Percentiles rank a stretch among this genome's conserved stretches.
These are phyloP conservation scores for Lerema accius DNA, from an alignment of 1,140 invertebrate species.

Conservation along the genomic window DNA sequence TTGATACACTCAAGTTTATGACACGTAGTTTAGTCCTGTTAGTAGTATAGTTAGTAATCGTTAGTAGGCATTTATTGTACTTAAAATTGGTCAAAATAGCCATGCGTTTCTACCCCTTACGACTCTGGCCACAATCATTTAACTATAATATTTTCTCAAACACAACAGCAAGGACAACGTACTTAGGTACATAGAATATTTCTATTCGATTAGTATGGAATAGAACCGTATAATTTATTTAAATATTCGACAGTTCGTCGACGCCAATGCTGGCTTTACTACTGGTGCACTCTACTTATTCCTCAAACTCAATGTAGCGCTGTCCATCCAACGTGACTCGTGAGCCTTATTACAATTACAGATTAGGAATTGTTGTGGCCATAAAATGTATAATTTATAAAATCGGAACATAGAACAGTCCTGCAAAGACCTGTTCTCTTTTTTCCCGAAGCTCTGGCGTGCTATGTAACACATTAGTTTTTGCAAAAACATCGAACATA, in stretches of 20 bases:
- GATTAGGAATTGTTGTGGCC: constrained; percentile 76
- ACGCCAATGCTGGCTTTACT: constrained; percentile 27
- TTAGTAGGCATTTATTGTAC: too few species aligned
- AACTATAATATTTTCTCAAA: too few species aligned
- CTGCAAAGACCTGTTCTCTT: constrained; percentile 48
- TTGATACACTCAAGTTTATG: too few species aligned
- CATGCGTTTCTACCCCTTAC: too few species aligned
- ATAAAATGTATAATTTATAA: constrained; percentile 80
- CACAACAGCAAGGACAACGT: constrained; percentile 1
- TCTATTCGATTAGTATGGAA: constrained; percentile 24
- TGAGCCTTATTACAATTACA: constrained; percentile 78
- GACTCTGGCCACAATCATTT: too few species aligned
- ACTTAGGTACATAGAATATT: constrained; percentile 17
- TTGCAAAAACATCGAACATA: constrained; percentile 47
- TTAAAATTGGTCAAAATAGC: too few species aligned
- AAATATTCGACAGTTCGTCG: constrained; percentile 17
- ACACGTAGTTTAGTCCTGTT: too few species aligned
- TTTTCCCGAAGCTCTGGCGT: constrained; percentile 46
- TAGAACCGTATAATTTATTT: constrained; percentile 24
- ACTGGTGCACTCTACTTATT: constrained; percentile 49
- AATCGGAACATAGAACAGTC: constrained; percentile 61
- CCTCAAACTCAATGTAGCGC: constrained; percentile 48
- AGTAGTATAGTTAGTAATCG: too few species aligned
- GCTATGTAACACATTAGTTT: constrained; percentile 61
- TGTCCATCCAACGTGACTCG: constrained; percentile 70